Conservation (phyloP, 2,888 invertebrate genomes). For the Mellilla xanthometata region DNA sequence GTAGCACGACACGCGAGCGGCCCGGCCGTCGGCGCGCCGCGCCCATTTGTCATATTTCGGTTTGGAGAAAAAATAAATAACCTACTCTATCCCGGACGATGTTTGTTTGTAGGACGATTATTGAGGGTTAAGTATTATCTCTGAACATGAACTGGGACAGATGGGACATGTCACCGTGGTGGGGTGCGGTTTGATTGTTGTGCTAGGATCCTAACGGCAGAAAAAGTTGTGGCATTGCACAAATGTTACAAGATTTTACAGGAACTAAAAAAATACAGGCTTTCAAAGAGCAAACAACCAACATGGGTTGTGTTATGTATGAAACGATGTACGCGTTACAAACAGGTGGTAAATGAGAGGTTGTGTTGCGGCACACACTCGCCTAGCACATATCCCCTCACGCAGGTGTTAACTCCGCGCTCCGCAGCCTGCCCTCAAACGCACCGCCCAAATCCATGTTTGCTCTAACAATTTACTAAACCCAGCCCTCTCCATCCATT, state of each 20-base stretch:
- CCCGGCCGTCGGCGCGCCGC: constrained; percentile 55
- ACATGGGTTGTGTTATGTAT: constrained; percentile 8
- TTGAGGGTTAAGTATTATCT: constrained; percentile 75
- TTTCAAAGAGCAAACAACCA: background rate
- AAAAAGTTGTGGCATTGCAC: constrained; percentile 1
- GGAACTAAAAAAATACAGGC: too few relatives aligned
- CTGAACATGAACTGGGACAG: constrained; percentile 55
- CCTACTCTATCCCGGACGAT: constrained; percentile 71
- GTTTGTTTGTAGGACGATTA: constrained; percentile 76
- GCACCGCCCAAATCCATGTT: constrained; percentile 77
- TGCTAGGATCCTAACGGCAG: background rate
- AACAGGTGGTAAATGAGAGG: constrained; percentile 60
- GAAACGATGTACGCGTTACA: constrained; percentile 5
- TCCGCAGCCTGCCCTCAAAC: constrained; percentile 58
- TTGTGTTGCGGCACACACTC: constrained; percentile 52
- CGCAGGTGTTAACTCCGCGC: constrained; percentile 72
- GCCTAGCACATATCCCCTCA: too few relatives aligned
- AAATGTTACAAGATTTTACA: too few relatives aligned
- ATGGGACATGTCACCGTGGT: constrained; percentile 61
- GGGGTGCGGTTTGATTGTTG: constrained; percentile 33
- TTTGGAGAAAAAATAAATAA: constrained; percentile 78
- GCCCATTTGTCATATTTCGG: constrained; percentile 81
- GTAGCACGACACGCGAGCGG: constrained; percentile 81
- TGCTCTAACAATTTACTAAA: constrained; percentile 57
- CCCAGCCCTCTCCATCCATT: constrained; percentile 41